phyloP scores from a whole-genome alignment of 1,140 invertebrate species.

The Drosophila arizonae region DNA sequence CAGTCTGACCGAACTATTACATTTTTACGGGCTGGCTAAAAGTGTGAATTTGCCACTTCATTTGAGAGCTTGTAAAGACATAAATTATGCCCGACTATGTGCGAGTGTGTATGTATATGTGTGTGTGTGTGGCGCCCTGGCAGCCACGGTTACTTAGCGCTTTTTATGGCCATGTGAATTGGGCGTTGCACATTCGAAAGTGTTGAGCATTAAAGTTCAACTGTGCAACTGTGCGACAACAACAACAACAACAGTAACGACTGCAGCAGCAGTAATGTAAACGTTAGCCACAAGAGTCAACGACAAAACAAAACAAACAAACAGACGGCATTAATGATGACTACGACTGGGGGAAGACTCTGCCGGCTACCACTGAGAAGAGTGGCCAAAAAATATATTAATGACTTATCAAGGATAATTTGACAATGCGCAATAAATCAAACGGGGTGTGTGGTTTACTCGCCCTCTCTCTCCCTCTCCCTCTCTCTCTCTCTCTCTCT shows the following conservation, averaged over 20 bases:
- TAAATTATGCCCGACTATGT: constrained; percentile 57
- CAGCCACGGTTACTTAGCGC: constrained; percentile 44
- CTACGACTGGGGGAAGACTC: constrained; percentile 11
- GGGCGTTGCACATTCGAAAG: constrained; percentile 49
- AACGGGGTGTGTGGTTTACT: constrained; percentile 61
- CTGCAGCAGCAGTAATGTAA: neutral
- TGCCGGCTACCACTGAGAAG: neutral
- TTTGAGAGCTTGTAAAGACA: constrained; percentile 75
- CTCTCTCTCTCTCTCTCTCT: neutral
- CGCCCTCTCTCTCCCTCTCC: constrained; percentile 9
- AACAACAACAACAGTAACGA: neutral
- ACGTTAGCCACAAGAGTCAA: constrained; percentile 57
- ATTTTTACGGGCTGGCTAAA: constrained; percentile 63
- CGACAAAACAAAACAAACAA: constrained; percentile 57
- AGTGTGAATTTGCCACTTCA: constrained; percentile 82
- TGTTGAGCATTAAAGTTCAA: constrained; percentile 61
- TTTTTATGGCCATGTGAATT: constrained; percentile 74
- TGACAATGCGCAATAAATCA: constrained; percentile 80
- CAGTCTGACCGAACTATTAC: constrained; percentile 57
- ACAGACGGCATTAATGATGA: constrained; percentile 54
- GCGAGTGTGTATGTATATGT: constrained; percentile 14
- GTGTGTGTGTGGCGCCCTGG: constrained; percentile 25
- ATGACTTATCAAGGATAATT: constrained; percentile 82
- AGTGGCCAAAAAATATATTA: constrained; percentile 73
- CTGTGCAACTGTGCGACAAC: constrained; percentile 15